Evolutionary conservation across 2,797 vertebrate genomes (phyloP).

Genomic region (Austrolebias charrua): DNA sequence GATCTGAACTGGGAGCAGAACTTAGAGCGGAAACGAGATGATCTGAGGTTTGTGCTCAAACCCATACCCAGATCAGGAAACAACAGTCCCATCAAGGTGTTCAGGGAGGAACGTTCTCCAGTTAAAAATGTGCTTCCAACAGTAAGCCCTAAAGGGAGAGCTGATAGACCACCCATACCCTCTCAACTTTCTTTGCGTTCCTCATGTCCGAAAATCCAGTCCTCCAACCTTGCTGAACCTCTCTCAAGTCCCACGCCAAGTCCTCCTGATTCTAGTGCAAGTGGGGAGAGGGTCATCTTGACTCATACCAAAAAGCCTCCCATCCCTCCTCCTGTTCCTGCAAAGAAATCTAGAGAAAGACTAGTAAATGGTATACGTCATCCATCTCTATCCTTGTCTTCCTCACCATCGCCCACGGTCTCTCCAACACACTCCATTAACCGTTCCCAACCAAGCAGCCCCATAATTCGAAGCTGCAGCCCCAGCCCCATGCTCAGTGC

Average conservation of each 20-base stretch:
- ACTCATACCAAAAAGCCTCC: conserved; percentile 87
- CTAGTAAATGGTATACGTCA: conserved; percentile 88
- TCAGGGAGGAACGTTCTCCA: conserved; percentile 28
- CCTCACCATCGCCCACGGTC: conserved; percentile 66
- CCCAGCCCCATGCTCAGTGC: conserved; percentile 46
- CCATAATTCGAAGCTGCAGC: conserved; percentile 55
- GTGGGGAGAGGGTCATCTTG: conserved; percentile 71
- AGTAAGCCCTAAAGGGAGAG: conserved; percentile 57
- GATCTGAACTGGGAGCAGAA: conserved; percentile 84
- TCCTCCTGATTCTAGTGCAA: conserved; percentile 54
- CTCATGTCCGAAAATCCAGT: conserved; percentile 31
- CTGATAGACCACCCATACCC: conserved; percentile 61
- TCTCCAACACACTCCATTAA: conserved; percentile 68
- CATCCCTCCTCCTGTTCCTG: conserved; percentile 94
- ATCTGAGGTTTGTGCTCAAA: conserved; percentile 45
- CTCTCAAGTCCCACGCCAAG: conserved; percentile 64
- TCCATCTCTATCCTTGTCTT: conserved; percentile 72
- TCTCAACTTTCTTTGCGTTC: conserved; percentile 67
- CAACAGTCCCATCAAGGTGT: conserved; percentile 42
- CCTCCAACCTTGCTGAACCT: conserved; percentile 40
- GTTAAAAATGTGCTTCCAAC: conserved; percentile 34
- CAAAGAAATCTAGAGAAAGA: conserved; percentile 93
- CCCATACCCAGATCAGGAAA: conserved; percentile 24
- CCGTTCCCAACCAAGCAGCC: conserved; percentile 70
- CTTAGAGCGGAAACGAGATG: conserved; percentile 55